Percentiles rank a stretch among this genome's conserved stretches.
Evolutionary conservation across 2,797 vertebrate genomes (phyloP).

Genomic region (Macroramphosus scolopax): DNA sequence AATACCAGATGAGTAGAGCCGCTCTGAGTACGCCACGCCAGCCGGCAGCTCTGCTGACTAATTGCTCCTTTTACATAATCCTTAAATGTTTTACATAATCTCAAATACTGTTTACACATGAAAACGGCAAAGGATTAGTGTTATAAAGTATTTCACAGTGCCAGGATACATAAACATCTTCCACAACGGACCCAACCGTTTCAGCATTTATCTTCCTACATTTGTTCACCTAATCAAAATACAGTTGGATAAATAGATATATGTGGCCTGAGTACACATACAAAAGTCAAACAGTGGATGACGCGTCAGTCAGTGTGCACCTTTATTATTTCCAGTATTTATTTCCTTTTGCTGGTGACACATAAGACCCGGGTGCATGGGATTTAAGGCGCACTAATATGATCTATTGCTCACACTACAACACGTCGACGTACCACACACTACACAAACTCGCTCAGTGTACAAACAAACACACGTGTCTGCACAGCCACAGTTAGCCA

Average conservation of each 20-base stretch:
- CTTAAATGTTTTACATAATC: constrained; percentile 78
- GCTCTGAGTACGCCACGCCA: constrained; percentile 25
- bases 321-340: constrained; percentile 56
- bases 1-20: constrained; percentile 78
- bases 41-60: constrained; percentile 63
- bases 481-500: constrained; percentile 28
- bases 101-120: constrained; percentile 69
- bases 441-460: constrained; percentile 33
- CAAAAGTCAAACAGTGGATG: constrained; percentile 69
- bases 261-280: constrained; percentile 66
- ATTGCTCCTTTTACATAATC: constrained; percentile 77
- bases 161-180: constrained; percentile 76
- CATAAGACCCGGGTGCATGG: constrained; percentile 44
- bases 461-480: constrained; percentile 60
- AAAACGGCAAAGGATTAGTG: constrained; percentile 61
- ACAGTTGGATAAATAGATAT: constrained; percentile 69
- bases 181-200: constrained; percentile 29
- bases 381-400: constrained; percentile 60
- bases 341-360: constrained; percentile 59
- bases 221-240: constrained; percentile 73
- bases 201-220: constrained; percentile 66
- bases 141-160: constrained; percentile 57
- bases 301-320: constrained; percentile 49
- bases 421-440: constrained; percentile 31
- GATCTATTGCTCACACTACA: constrained; percentile 53